Evolutionary conservation across 2,113 vertebrate genomes (phyloP).

Genomic region (Aegypius monachus): DNA sequence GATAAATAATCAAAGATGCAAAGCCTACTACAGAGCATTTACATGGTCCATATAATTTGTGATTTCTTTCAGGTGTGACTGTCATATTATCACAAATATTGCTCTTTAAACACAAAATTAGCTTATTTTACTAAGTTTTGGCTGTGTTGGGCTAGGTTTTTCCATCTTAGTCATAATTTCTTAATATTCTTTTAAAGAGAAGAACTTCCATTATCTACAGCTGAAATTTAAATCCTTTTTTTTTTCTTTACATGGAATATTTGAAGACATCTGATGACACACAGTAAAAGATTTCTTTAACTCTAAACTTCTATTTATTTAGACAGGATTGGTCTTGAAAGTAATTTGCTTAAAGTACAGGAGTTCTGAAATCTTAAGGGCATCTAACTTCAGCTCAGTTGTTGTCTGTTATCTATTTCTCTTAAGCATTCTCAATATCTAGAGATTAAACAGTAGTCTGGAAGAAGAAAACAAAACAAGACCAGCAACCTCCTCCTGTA

Average conservation of each 20-base stretch:
- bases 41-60: background rate
- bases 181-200: background rate
- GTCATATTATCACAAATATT: background rate
- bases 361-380: constrained; percentile 9
- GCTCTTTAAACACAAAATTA: background rate
- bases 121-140: background rate
- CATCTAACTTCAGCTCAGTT: constrained; percentile 1
- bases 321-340: background rate
- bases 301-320: background rate
- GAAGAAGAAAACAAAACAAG: constrained; percentile 4
- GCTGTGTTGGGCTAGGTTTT: background rate
- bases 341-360: background rate
- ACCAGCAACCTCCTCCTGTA: background rate
- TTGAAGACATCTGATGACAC: background rate
- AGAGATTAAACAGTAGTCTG: constrained; percentile 20
- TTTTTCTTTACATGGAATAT: background rate
- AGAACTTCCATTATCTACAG: background rate
- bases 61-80: background rate
- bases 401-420: constrained; percentile 14
- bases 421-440: constrained; percentile 4
- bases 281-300: background rate
- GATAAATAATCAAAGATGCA: background rate
- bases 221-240: background rate
- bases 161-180: background rate
- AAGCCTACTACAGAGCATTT: background rate